Percentiles rank a stretch among this genome's conserved stretches.
phyloP scores from a whole-genome alignment of 1,140 invertebrate species.

The Tetramorium parvispinum region DNA sequence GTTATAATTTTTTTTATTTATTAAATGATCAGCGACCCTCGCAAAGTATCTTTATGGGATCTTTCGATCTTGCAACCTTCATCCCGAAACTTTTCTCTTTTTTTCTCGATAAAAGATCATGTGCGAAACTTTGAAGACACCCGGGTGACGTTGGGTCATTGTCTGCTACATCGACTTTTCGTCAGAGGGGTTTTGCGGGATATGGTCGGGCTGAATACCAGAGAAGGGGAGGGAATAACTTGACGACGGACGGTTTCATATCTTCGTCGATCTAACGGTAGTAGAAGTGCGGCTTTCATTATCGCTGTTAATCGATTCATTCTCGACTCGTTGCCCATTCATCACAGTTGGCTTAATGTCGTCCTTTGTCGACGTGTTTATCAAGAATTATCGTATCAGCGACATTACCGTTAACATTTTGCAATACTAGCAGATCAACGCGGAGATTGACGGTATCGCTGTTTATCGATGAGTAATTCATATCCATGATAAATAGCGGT shows the following conservation, averaged over 20 bases:
- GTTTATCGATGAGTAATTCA: neutral
- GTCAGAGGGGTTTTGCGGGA: neutral
- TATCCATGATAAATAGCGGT: conserved; percentile 3
- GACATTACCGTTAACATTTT: conserved; percentile 13
- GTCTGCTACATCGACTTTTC: conserved; percentile 44
- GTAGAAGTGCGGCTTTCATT: neutral
- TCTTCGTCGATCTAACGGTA: conserved; percentile 3
- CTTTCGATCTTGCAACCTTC: neutral
- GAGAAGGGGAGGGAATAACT: neutral
- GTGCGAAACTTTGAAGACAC: neutral
- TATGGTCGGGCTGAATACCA: neutral
- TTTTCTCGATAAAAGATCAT: neutral
- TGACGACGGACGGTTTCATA: neutral
- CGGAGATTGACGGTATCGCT: neutral
- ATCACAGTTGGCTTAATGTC: conserved; percentile 16
- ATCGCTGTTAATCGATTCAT: conserved; percentile 39
- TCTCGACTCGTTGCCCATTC: conserved; percentile 36
- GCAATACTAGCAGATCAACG: neutral
- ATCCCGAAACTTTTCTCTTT: neutral
- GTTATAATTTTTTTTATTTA: neutral
- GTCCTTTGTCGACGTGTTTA: conserved; percentile 2
- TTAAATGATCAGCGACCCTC: neutral
- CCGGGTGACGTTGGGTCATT: neutral
- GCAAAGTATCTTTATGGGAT: neutral
- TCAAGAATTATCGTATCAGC: conserved; percentile 22